These are phyloP conservation scores for Takifugu ocellatus DNA, from an alignment of 2,797 vertebrate genomes.

Conservation along the genomic window DNA sequence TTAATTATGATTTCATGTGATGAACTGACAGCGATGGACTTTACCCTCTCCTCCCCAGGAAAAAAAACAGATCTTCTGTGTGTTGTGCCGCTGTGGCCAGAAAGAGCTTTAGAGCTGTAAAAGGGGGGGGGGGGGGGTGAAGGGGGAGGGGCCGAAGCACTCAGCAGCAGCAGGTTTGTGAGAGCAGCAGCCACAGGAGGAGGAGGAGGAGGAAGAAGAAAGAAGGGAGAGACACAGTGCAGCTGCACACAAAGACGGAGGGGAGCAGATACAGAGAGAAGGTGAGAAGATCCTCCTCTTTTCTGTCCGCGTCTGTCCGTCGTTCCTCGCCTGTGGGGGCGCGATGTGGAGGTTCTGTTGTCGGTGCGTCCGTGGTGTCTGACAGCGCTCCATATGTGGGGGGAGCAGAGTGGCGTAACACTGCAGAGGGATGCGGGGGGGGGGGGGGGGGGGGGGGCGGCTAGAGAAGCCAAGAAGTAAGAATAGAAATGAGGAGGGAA, in stretches of 20 bases:
- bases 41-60: neutral
- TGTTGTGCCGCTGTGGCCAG: conserved; percentile 22
- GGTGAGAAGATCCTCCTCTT: conserved; percentile 40
- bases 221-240: conserved; percentile 52
- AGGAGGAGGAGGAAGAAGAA: conserved; percentile 33
- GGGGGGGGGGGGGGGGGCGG: conserved; percentile 42
- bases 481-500: conserved; percentile 18
- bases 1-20: neutral
- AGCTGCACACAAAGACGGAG: conserved; percentile 55
- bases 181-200: conserved; percentile 61
- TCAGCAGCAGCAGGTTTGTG: conserved; percentile 60
- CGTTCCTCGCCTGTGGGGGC: conserved; percentile 2
- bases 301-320: conserved; percentile 5
- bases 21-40: neutral
- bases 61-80: neutral
- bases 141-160: conserved; percentile 46
- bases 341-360: conserved; percentile 15
- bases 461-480: conserved; percentile 43
- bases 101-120: conserved; percentile 34
- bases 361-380: conserved; percentile 38
- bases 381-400: conserved; percentile 33
- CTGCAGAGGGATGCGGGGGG: conserved; percentile 60
- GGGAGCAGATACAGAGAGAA: conserved; percentile 46
- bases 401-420: conserved; percentile 45
- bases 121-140: conserved; percentile 28